Percentiles rank a stretch among this genome's conserved stretches.
These are phyloP conservation scores for Caretta caretta DNA, from an alignment of 2,113 vertebrate genomes.

Conservation along the genomic window DNA sequence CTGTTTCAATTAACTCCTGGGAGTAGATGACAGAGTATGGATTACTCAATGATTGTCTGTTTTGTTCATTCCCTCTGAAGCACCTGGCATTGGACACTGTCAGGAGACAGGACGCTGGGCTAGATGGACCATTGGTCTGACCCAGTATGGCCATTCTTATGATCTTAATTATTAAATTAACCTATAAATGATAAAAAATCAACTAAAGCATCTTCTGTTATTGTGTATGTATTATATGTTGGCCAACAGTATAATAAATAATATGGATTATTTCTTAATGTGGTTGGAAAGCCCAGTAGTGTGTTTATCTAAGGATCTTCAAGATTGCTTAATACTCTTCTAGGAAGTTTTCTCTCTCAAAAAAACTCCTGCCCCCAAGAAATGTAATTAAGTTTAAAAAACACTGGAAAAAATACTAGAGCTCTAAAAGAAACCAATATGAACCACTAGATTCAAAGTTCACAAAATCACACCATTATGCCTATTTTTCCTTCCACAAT, in stretches of 20 bases:
- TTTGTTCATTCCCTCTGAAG: too few relatives aligned
- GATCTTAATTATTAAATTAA: conserved; percentile 34
- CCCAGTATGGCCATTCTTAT: too few relatives aligned
- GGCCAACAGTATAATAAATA: not conserved
- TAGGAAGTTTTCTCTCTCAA: not conserved
- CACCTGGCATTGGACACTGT: too few relatives aligned
- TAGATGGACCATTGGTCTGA: too few relatives aligned
- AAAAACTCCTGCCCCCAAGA: not conserved
- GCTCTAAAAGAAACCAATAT: too few relatives aligned
- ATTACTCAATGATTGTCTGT: not conserved
- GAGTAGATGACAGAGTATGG: not conserved
- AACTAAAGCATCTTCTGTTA: not conserved
- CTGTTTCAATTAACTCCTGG: conserved; percentile 1
- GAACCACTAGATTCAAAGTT: not conserved
- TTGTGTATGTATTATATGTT: not conserved
- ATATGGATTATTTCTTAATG: not conserved
- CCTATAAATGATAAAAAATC: conserved; percentile 25
- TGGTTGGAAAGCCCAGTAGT: not conserved
- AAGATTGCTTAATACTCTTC: not conserved
- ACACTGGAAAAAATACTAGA: not conserved
- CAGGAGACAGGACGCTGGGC: too few relatives aligned
- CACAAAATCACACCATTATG: not conserved
- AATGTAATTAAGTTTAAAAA: not conserved
- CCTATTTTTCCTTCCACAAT: not conserved
- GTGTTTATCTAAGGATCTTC: not conserved